Base-by-base conservation (phyloP, 2,888 invertebrate genomes). In the Dicranocentrus wangi region DNA sequence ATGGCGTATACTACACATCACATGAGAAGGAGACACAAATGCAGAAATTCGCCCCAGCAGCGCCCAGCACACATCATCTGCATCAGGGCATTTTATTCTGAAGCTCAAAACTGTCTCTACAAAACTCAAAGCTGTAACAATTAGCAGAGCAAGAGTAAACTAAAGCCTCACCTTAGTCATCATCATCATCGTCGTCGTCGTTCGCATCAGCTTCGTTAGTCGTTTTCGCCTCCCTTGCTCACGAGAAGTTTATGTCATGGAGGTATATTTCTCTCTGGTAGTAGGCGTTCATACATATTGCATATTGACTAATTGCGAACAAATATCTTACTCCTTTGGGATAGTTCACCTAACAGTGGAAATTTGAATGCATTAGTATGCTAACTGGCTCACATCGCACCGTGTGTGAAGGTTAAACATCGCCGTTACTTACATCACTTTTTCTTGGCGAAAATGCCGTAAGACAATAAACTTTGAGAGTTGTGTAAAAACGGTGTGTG, bases 321-420 rank as follows among this genome's bases (percentile, higher is more conserved):
- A 55, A 55, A 55, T 25, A 55, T 23, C 5, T 7, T 55, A 55
- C 21, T 32, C 32, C 32, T 32, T 32, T 7, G 10, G 10, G 32
- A 32, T 10, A 47, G 47, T 47, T 7, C 47, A n/a, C n/a, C 7
- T 10, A 55, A 19, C 21, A 47, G 47, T 10, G 7, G 55, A 55
- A 55, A 23, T 73, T 55, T 63, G 78, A 39, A 78, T 78, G 55
- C 55, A 70, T 78, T 70, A 61, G 65, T 70, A 78, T 78, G 70
- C 55, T 78, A 78, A 78, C 70, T 76, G 60, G 43, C 58, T 76
- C 53, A 65, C 51, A 39, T 51, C 25, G 13, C 28, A 23, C n/a
- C 2, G 5, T 5, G 2, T 21, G 21, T 13, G 53, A 53, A 53
- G 53, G 53, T 53, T 53, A 53, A 53, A 21, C 21, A 21, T 53